Conservation (phyloP, 1,140 invertebrate genomes). For the Eriosoma lanigerum region DNA sequence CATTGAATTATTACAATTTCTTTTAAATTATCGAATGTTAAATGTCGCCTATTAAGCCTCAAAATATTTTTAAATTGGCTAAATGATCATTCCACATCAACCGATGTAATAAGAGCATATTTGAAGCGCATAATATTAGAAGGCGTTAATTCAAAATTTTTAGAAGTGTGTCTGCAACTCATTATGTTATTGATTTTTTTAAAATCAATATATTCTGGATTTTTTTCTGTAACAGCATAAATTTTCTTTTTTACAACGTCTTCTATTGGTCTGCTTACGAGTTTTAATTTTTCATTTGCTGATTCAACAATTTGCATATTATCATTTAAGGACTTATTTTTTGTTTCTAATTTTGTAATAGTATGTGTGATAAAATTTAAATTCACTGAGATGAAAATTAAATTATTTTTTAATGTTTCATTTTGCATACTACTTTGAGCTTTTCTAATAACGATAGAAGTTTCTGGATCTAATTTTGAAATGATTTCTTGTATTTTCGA, state of each 20-base stretch:
- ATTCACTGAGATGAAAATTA: not conserved
- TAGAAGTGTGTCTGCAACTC: not conserved
- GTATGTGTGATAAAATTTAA: not conserved
- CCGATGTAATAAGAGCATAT: not conserved
- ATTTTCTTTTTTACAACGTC: not conserved
- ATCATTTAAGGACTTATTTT: not conserved
- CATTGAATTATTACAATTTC: too few species aligned
- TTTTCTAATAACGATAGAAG: not conserved
- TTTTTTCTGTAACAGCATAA: not conserved
- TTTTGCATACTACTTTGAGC: not conserved
- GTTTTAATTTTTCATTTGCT: not conserved
- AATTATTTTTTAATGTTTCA: not conserved
- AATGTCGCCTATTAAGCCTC: not conserved
- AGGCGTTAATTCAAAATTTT: not conserved
- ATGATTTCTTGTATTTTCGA: not conserved
- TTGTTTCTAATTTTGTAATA: not conserved
- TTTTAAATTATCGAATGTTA: not conserved
- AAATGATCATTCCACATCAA: not conserved
- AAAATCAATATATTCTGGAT: not conserved
- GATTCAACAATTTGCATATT: not conserved
- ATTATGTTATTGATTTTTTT: not conserved
- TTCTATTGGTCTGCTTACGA: not conserved
- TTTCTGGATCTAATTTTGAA: constrained; percentile 1
- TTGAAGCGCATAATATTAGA: not conserved
- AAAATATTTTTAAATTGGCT: not conserved